Evolutionary conservation across 2,797 vertebrate species (phyloP).

Genomic region (Poecilia velifera): DNA sequence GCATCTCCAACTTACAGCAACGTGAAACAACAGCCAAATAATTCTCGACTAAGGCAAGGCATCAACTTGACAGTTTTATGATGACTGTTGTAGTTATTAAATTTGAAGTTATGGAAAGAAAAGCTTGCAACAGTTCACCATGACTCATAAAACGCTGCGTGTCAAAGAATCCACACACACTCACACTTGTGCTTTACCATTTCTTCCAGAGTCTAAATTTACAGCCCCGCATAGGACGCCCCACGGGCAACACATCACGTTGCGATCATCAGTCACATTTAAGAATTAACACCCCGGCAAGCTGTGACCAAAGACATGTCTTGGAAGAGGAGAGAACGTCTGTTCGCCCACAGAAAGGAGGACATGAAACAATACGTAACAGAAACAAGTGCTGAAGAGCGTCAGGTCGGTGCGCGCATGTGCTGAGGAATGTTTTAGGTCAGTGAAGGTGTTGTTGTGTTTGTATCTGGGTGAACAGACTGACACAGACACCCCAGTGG

Average conservation of each 20-base stretch:
- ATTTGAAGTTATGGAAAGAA: background rate
- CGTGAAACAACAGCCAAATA: slow-evolving; percentile 12
- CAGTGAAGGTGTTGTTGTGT: slow-evolving; percentile 64
- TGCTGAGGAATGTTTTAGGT: slow-evolving; percentile 65
- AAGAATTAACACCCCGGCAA: slow-evolving; percentile 63
- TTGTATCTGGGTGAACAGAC: slow-evolving; percentile 71
- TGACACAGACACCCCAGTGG: slow-evolving; percentile 68
- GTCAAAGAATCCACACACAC: background rate
- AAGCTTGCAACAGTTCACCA: slow-evolving; percentile 26
- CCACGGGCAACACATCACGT: slow-evolving; percentile 44
- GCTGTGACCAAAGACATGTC: slow-evolving; percentile 47
- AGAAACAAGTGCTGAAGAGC: slow-evolving; percentile 24
- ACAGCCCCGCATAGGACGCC: slow-evolving; percentile 43
- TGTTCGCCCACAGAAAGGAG: slow-evolving; percentile 12
- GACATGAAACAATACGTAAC: slow-evolving; percentile 26
- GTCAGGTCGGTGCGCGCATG: slow-evolving; percentile 13
- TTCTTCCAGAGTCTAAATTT: slow-evolving; percentile 47
- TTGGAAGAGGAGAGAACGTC: slow-evolving; percentile 27
- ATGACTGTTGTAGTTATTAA: background rate
- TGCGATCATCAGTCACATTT: slow-evolving; percentile 63
- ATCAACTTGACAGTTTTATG: background rate
- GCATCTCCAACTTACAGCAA: background rate
- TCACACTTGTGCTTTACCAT: background rate
- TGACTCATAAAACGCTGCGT: slow-evolving; percentile 8
- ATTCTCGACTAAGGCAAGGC: background rate